Evolutionary conservation across 2,888 invertebrate genomes (phyloP).

Genomic region (Troides oblongomaculatus): DNA sequence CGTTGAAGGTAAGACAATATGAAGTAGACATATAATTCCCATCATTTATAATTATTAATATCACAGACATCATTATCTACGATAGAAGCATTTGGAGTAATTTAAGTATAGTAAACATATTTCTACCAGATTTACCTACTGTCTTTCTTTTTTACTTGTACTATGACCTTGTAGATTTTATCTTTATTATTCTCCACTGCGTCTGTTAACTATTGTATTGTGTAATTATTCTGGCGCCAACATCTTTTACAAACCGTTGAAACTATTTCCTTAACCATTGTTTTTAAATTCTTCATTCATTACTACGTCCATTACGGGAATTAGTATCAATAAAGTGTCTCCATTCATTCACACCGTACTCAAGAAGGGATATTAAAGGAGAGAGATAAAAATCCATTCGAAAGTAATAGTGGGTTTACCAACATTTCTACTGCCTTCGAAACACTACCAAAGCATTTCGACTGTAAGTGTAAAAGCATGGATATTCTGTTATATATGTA

Average conservation of each 20-base stretch:
- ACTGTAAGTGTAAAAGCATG: not conserved
- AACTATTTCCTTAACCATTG: constrained; percentile 41
- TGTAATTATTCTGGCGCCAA: constrained; percentile 52
- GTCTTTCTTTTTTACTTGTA: not conserved
- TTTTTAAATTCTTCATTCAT: constrained; percentile 56
- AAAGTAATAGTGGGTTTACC: not conserved
- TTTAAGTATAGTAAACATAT: too few relatives aligned
- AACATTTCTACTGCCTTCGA: not conserved
- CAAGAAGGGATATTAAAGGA: constrained; percentile 27
- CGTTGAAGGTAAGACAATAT: too few relatives aligned
- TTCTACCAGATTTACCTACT: too few relatives aligned
- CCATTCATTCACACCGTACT: constrained; percentile 48
- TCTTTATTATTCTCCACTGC: not conserved
- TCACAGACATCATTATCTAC: too few relatives aligned
- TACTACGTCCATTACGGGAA: constrained; percentile 49
- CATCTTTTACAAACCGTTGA: constrained; percentile 32
- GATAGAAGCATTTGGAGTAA: too few relatives aligned
- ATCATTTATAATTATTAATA: too few relatives aligned
- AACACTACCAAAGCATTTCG: not conserved
- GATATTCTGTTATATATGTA: too few relatives aligned
- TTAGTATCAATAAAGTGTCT: constrained; percentile 59
- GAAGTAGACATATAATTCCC: too few relatives aligned
- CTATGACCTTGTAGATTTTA: not conserved
- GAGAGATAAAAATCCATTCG: constrained; percentile 14
- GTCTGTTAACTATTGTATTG: constrained; percentile 28